Evolutionary conservation across 2,888 invertebrate species (phyloP).

Genomic region (Drosophila mimetica): DNA sequence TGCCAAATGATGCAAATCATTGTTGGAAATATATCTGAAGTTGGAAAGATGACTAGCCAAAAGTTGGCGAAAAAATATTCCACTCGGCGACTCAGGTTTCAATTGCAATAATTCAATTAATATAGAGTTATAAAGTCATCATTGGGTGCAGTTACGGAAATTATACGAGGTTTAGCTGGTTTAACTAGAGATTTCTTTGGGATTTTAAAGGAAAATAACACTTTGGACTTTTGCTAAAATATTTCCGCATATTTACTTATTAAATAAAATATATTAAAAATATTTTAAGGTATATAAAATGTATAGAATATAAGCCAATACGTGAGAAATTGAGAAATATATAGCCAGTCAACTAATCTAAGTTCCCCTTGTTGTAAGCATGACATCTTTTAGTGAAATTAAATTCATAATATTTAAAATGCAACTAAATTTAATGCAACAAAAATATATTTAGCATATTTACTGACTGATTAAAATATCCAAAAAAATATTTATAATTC

Average conservation of each 20-base stretch:
- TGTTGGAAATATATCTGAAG: conserved; percentile 36
- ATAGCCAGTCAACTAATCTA: no score
- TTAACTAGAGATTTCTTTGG: conserved; percentile 2
- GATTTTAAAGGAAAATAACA: neutral
- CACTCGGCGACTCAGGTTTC: conserved; percentile 19
- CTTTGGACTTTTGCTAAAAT: neutral
- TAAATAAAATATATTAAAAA: no score
- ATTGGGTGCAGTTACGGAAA: neutral
- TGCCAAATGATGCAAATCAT: conserved; percentile 48
- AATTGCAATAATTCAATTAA: conserved; percentile 35
- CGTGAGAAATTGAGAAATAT: no score
- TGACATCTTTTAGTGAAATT: no score
- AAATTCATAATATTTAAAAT: no score
- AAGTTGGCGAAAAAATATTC: conserved; percentile 20
- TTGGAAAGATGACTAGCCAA: conserved; percentile 28
- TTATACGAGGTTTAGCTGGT: neutral
- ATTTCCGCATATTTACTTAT: conserved; percentile 8
- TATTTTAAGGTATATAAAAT: neutral
- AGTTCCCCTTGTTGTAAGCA: no score
- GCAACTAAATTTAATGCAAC: no score
- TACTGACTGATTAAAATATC: no score
- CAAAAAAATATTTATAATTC: no score
- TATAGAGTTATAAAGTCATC: conserved; percentile 1
- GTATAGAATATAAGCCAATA: no score
- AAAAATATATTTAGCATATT: no score